Base-by-base conservation (phyloP, 2,888 invertebrate species). In the Polydrusus tereticollis region DNA sequence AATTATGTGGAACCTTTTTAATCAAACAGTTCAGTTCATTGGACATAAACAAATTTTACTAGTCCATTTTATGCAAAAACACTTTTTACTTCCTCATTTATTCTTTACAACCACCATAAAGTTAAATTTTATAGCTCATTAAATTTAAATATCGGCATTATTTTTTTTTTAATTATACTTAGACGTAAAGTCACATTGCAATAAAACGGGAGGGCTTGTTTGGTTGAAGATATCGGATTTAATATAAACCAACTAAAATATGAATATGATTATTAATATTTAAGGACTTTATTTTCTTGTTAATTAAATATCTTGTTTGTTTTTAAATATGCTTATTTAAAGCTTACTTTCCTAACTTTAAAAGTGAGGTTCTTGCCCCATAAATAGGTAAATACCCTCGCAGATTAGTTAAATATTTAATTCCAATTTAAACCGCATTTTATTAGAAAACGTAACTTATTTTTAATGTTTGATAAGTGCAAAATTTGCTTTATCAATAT, bases 401-500 rank as follows among this genome's bases (percentile, higher is more conserved):
- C n/a, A 36, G n/a, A n/a, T 36, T 4, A 36, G n/a, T 12, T 36
- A 36, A 36, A 36, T 33, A 36, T 36, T 36, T 12, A 36, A 36
- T 36, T 2, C 12, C 36, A 12, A 36, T 18, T 45, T 18, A 45
- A 62, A 62, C 23, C 18, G 26, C 45, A 62, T 43, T 60, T 45
- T 45, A 20, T n/a, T n/a, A 43, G 60, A 23, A 43, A 62, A 62
- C 16, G 8, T 36, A n/a, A 50, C 36, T 52, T 20, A 29, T 20
- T 36, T 64, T 64, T 33, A 36, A 52, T 47, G 14, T 64, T 18
- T 21, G 14, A 18, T 23, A 50, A 64, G 52, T 52, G 52, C 29
- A n/a, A 64, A 64, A 64, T 64, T 64, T 38, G 50, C 64, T 50
- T 64, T 64, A 64, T 64, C 64, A 64, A 64, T 52, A 52, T 52